Percentiles rank a stretch among this genome's conserved stretches.
Evolutionary conservation across 2,113 vertebrate species (phyloP).

Genomic region (Marcusenius ussheri): DNA sequence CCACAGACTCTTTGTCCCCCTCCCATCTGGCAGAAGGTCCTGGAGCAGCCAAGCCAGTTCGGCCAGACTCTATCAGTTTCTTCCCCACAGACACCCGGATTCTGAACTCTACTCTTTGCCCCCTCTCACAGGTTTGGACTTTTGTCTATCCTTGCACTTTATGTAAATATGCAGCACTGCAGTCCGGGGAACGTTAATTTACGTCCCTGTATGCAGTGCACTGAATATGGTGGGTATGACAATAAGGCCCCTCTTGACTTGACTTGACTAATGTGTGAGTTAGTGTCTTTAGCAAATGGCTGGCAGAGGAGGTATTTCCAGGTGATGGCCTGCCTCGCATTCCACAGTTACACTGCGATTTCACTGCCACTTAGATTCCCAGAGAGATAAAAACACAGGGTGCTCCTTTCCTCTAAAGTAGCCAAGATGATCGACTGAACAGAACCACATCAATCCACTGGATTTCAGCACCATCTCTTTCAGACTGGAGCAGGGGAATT

Average conservation of each 20-base stretch:
- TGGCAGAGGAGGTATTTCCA: too few species aligned
- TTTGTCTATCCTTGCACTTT: background rate
- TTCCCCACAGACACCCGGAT: too few species aligned
- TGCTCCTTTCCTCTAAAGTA: background rate
- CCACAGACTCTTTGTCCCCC: background rate
- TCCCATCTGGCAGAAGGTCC: too few species aligned
- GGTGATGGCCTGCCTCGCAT: background rate
- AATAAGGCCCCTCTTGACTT: too few species aligned
- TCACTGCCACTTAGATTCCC: background rate
- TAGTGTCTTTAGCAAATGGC: too few species aligned
- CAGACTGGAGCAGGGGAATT: background rate
- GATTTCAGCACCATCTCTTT: background rate
- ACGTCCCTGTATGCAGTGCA: too few species aligned
- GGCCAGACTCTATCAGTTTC: too few species aligned
- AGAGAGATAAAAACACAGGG: background rate
- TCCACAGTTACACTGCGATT: background rate
- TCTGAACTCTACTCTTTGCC: background rate
- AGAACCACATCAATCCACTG: background rate
- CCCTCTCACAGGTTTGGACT: background rate
- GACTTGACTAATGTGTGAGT: too few species aligned
- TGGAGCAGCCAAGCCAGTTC: too few species aligned
- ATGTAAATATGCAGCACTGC: too few species aligned
- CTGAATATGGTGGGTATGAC: too few species aligned
- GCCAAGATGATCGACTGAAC: background rate
- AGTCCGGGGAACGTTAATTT: too few species aligned